A percentile compares a stretch with the other conserved stretches of the same genome.
phyloP scores from a whole-genome alignment of 2,113 vertebrate genomes.

The Erpornis zantholeuca region DNA sequence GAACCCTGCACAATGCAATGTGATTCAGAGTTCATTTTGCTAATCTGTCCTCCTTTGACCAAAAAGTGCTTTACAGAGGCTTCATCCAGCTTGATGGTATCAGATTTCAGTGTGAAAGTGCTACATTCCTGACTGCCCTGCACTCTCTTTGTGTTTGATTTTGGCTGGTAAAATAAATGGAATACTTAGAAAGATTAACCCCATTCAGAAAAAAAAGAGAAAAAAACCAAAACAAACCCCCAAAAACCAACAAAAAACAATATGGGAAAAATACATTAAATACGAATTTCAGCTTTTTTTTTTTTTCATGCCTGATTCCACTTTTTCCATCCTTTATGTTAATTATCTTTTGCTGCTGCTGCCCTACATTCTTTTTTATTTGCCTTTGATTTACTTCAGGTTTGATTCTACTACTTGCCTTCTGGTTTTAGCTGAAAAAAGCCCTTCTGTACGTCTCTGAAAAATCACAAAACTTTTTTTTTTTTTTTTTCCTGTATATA shows the following conservation, averaged over 20 bases:
- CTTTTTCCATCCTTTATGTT: not conserved
- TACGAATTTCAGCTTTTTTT: not conserved
- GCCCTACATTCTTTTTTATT: not conserved
- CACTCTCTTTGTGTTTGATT: not conserved
- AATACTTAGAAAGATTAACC: not conserved
- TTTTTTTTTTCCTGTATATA: not conserved
- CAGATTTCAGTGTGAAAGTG: conserved; percentile 24
- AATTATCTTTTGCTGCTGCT: not conserved
- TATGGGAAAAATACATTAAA: not conserved
- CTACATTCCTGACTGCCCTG: not conserved
- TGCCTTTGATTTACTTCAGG: not conserved
- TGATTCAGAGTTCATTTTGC: not conserved
- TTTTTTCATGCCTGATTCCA: not conserved
- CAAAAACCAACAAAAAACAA: too few relatives aligned
- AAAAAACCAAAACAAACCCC: not conserved
- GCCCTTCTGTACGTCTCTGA: not conserved
- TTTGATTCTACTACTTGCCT: not conserved
- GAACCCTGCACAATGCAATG: not conserved
- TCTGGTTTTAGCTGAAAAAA: not conserved
- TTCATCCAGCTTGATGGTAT: not conserved
- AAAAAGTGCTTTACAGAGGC: not conserved
- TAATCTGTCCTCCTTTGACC: conserved; percentile 15
- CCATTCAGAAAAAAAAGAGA: not conserved
- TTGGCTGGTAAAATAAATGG: not conserved
- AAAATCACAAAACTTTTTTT: not conserved